phyloP scores from a whole-genome alignment of 2,888 invertebrate species.

The Dolichopus griseipennis region DNA sequence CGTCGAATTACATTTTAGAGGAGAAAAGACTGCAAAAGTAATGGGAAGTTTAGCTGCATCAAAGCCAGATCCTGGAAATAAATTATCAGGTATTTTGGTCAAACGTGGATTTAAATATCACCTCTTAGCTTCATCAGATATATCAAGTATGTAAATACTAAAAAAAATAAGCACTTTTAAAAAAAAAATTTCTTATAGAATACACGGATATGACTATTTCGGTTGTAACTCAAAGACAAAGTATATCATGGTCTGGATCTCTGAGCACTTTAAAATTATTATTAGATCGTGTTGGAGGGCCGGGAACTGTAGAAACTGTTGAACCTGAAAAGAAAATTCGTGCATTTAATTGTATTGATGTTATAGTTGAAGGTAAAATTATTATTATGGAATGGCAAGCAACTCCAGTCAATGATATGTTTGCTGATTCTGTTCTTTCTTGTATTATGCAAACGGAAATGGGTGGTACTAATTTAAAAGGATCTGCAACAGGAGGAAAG shows the following conservation, averaged over 20 bases:
- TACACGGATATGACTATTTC: constrained; percentile 95
- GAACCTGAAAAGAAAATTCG: constrained; percentile 64
- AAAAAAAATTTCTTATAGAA: constrained; percentile 37
- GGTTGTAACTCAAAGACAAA: constrained; percentile 84
- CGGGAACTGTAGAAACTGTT: constrained; percentile 55
- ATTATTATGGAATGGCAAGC: constrained; percentile 92
- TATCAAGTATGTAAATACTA: constrained; percentile 51
- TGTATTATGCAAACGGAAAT: constrained; percentile 77
- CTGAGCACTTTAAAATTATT: constrained; percentile 63
- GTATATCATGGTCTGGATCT: constrained; percentile 65
- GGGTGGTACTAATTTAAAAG: constrained; percentile 54
- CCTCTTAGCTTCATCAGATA: constrained; percentile 80
- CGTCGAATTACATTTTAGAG: constrained; percentile 87
- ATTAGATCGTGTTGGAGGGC: constrained; percentile 66
- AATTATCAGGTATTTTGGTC: constrained; percentile 85
- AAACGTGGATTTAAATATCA: constrained; percentile 98
- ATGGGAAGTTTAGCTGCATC: constrained; percentile 87
- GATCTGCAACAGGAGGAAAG: constrained; percentile 55
- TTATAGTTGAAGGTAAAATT: constrained; percentile 70
- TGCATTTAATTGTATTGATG: constrained; percentile 75
- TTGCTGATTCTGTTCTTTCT: constrained; percentile 88
- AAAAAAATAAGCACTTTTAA: background rate
- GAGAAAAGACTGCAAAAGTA: constrained; percentile 97
- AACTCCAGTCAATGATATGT: constrained; percentile 95
- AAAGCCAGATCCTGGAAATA: constrained; percentile 66